These are phyloP conservation scores for Chironomus riparius DNA, from an alignment of 2,888 invertebrate genomes.

Conservation along the genomic window DNA sequence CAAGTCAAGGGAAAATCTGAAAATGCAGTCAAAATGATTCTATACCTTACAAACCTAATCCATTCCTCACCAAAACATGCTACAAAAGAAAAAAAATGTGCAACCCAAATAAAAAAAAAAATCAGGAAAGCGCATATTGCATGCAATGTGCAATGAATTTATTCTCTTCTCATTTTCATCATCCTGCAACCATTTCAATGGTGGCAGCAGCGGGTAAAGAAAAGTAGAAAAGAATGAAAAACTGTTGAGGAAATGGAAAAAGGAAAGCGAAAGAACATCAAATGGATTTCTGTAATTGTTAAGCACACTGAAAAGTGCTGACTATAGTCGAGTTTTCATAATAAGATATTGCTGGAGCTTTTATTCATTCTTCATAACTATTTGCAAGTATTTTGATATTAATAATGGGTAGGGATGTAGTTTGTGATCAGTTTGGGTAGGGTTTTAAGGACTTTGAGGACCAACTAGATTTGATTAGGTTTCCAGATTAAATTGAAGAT, in stretches of 20 bases:
- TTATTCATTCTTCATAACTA: neutral
- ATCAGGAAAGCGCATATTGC: neutral
- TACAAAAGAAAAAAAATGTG: too few relatives aligned
- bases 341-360: neutral
- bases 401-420: too few relatives aligned
- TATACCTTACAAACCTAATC: too few relatives aligned
- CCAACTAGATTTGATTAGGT: too few relatives aligned
- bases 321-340: neutral
- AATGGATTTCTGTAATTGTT: conserved; percentile 4
- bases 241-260: neutral
- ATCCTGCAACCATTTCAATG: too few relatives aligned
- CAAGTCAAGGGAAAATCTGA: too few relatives aligned
- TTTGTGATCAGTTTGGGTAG: too few relatives aligned
- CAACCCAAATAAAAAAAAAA: neutral
- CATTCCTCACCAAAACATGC: too few relatives aligned
- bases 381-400: neutral
- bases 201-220: too few relatives aligned
- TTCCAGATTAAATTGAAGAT: too few relatives aligned
- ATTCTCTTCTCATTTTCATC: neutral
- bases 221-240: neutral
- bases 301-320: neutral
- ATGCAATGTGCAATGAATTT: neutral
- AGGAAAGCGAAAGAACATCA: conserved; percentile 2
- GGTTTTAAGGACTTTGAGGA: too few relatives aligned
- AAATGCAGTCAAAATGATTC: too few relatives aligned